phyloP scores from a whole-genome alignment of 2,113 vertebrate genomes.

The Hirundichthys speculiger region DNA sequence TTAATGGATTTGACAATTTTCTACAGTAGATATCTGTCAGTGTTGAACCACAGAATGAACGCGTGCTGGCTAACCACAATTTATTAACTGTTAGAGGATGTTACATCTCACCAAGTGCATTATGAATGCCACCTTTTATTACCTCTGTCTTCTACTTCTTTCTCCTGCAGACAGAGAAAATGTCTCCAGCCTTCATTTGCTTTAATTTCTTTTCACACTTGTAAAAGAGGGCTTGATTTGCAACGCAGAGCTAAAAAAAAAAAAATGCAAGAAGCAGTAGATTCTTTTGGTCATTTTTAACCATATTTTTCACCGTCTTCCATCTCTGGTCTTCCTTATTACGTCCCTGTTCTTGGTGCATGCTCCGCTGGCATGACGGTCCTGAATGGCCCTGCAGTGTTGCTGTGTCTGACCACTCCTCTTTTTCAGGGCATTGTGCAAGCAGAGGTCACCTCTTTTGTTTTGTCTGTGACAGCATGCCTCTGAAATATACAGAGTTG shows the following conservation, averaged over 20 bases:
- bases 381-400: slow-evolving; percentile 61
- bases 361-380: slow-evolving; percentile 78
- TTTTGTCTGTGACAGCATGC: slow-evolving; percentile 78
- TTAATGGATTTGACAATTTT: too few relatives aligned
- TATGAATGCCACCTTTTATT: slow-evolving; percentile 12
- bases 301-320: slow-evolving; percentile 52
- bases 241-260: background rate
- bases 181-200: slow-evolving; percentile 5
- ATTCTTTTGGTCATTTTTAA: slow-evolving; percentile 22
- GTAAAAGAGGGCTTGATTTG: slow-evolving; percentile 10
- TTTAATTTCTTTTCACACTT: slow-evolving; percentile 4
- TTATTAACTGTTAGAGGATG: background rate
- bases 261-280: background rate
- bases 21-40: too few relatives aligned
- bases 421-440: slow-evolving; percentile 64
- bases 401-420: slow-evolving; percentile 54
- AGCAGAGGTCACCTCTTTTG: slow-evolving; percentile 49
- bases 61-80: too few relatives aligned
- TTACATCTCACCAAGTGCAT: background rate
- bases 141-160: slow-evolving; percentile 6
- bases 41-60: too few relatives aligned
- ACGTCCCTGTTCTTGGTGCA: slow-evolving; percentile 73
- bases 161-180: slow-evolving; percentile 30
- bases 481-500: slow-evolving; percentile 49
- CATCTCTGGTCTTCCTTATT: slow-evolving; percentile 56